Base-by-base conservation (phyloP, 2,797 vertebrate genomes). In the Acanthurus lineatus region DNA sequence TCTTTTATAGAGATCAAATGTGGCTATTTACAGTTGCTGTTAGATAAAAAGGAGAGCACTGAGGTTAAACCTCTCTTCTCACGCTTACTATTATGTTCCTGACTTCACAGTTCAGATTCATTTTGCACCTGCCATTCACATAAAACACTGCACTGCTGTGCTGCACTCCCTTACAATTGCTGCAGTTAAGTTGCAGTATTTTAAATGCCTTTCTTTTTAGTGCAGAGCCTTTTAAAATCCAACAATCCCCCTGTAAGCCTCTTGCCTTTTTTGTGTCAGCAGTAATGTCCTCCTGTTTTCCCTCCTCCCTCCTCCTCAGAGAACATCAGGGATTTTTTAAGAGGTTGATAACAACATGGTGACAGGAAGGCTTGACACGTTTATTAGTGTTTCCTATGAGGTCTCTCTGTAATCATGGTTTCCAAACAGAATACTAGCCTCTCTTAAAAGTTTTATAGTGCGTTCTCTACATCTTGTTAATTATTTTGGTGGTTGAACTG, bases 181-280 rank as follows among this genome's bases (percentile, higher is more conserved):
- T 67, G 54, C 68, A 67, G 16, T 83, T 52, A 74, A 48, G 64
- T 42, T 70, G 59, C 66, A 62, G 78, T 76, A 15, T 68, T 75
- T 87, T 77, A 76, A 65, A 49, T 47, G 48, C 58, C 67, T 68
- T 68, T 82, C 52, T 75, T 69, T 73, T 79, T 74, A 75, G 38
- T 73, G 69, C 71, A 51, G 77, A 82, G 76, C 81, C 53, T 15
- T 78, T 85, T 72, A 64, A 74, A 83, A 82, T 72, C 82, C 74
- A 83, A 66, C 84, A 84, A 77, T 83, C 79, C 75, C 40, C 57
- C 74, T 32, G 42, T 83, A 86, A 91, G 88, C 87, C 77, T 82
- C 77, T 77, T 82, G 86, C 0, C 80, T 83, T 81, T 86, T 81
- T 71, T 77, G 76, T 85, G 89, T 89, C 86, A 84, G 88, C 86